These are phyloP conservation scores for Palythoa caribaeorum DNA, from an alignment of 92 coral and sea anemone species.

Conservation along the genomic window DNA sequence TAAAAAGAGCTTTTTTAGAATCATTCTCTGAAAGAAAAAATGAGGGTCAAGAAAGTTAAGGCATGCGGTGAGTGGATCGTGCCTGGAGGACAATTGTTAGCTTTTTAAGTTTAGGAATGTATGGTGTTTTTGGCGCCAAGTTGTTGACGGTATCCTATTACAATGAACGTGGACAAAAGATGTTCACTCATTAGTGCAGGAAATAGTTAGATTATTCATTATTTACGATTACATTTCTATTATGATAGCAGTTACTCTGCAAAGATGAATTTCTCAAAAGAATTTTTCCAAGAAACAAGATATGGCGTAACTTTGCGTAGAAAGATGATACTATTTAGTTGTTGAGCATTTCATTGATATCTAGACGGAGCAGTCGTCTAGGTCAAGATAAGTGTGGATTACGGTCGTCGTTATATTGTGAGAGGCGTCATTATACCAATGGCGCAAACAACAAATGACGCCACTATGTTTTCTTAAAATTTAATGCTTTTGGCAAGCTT, in stretches of 20 bases:
- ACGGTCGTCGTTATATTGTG: constrained; percentile 27
- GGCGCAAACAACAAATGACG: constrained; percentile 19
- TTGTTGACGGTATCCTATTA: not conserved
- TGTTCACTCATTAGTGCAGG: constrained; percentile 25
- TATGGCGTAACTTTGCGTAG: not conserved
- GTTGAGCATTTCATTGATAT: constrained; percentile 18
- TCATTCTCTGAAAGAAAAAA: not conserved
- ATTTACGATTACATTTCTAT: not conserved
- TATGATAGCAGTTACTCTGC: not conserved
- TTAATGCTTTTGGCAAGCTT: not conserved
- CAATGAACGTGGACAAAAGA: constrained; percentile 2
- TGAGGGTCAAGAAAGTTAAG: not conserved
- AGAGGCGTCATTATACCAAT: constrained; percentile 8
- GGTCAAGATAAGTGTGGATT: constrained; percentile 39
- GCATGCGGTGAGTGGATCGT: not conserved
- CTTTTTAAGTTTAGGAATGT: constrained; percentile 7
- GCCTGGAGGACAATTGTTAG: not conserved
- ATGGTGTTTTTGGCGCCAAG: constrained; percentile 36
- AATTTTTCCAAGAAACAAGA: not conserved
- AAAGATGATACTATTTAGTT: not conserved
- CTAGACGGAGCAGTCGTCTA: constrained; percentile 26
- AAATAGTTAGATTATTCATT: not conserved
- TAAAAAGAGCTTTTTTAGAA: not conserved
- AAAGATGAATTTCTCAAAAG: not conserved
- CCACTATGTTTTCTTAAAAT: not conserved